Conservation (phyloP, 1,140 invertebrate species). For the Bradynema listronoti region DNA sequence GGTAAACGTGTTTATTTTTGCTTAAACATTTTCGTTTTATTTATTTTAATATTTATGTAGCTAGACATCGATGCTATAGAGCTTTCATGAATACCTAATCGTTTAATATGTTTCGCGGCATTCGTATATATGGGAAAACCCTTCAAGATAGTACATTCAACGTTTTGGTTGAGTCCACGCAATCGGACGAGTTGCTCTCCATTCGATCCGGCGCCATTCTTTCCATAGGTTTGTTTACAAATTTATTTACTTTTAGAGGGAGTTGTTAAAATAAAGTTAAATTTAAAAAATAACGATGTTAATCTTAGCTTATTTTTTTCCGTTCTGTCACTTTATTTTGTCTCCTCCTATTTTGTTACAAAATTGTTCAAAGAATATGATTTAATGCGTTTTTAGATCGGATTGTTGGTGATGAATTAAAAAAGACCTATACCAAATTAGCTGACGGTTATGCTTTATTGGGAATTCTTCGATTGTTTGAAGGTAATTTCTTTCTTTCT, state of each 20-base stretch:
- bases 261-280: neutral
- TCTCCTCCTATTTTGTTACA: too few species aligned
- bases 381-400: constrained; percentile 31
- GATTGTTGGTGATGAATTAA: constrained; percentile 29
- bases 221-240: constrained; percentile 20
- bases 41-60: too few species aligned
- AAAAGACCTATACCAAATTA: constrained; percentile 46
- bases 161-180: constrained; percentile 35
- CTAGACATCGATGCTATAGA: too few species aligned
- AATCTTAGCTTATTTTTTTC: too few species aligned
- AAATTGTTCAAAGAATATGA: too few species aligned
- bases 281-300: too few species aligned
- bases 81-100: too few species aligned
- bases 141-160: constrained; percentile 18
- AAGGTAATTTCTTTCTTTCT: constrained; percentile 12
- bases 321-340: too few species aligned
- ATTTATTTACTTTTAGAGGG: constrained; percentile 2
- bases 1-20: too few species aligned
- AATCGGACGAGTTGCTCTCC: constrained; percentile 30
- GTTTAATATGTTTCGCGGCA: constrained; percentile 45
- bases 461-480: constrained; percentile 43
- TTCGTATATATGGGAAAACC: constrained; percentile 40
- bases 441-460: constrained; percentile 52
- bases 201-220: constrained; percentile 43
- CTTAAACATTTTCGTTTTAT: too few species aligned